Percentiles rank a stretch among this genome's conserved stretches.
phyloP scores from a whole-genome alignment of 2,113 vertebrate species.

The Antennarius striatus region DNA sequence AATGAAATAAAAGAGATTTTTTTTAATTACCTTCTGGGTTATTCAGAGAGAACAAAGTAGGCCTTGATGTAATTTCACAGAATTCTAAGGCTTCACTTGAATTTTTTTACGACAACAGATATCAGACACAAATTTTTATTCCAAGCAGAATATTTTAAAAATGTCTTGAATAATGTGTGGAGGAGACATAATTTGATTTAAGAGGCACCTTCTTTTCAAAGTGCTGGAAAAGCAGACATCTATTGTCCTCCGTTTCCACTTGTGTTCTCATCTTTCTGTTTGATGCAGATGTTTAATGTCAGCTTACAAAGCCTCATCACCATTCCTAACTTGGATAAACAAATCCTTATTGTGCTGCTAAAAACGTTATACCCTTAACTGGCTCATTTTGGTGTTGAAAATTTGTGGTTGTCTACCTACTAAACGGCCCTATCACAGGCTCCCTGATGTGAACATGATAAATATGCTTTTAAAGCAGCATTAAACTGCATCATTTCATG shows the following conservation, averaged over 20 bases:
- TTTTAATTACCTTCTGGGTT: no score
- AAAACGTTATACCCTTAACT: slow-evolving; percentile 25
- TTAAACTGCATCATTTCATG: slow-evolving; percentile 76
- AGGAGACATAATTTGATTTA: background rate
- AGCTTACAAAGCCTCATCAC: slow-evolving; percentile 8
- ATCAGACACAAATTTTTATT: background rate
- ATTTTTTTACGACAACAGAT: background rate
- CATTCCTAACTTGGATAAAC: background rate
- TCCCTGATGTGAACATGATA: slow-evolving; percentile 66
- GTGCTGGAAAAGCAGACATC: background rate
- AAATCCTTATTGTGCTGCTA: slow-evolving; percentile 17
- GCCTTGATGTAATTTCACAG: background rate
- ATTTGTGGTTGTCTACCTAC: slow-evolving; percentile 18
- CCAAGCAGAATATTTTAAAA: background rate
- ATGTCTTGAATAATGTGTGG: background rate
- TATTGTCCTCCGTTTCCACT: background rate
- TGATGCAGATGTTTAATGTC: slow-evolving; percentile 4
- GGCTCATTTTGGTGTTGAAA: slow-evolving; percentile 31
- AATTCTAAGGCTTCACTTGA: background rate
- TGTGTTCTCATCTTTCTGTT: slow-evolving; percentile 3
- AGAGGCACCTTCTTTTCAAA: background rate
- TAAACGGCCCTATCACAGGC: slow-evolving; percentile 30
- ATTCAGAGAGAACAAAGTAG: background rate
- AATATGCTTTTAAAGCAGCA: slow-evolving; percentile 70
- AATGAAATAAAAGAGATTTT: no score